These are phyloP conservation scores for Thecophora atra DNA, from an alignment of 2,888 invertebrate genomes.

Conservation along the genomic window DNA sequence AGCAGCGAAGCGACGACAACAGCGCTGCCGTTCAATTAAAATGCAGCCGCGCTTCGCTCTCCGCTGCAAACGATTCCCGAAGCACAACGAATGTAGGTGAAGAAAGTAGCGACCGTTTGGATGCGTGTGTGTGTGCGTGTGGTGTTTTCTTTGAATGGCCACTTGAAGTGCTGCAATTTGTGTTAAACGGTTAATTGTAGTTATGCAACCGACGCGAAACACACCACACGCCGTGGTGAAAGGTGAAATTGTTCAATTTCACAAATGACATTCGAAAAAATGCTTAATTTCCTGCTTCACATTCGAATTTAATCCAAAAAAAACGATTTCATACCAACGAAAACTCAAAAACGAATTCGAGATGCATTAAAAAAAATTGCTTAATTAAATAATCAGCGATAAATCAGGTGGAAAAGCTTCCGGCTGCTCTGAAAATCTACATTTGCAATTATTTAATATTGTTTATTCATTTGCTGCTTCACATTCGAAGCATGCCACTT, in stretches of 20 bases:
- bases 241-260: too few species aligned
- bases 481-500: slow-evolving; percentile 25
- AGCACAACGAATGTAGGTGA: slow-evolving; percentile 32
- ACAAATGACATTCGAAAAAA: too few species aligned
- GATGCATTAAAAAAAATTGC: too few species aligned
- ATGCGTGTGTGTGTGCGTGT: not conserved
- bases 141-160: not conserved
- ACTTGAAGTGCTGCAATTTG: not conserved
- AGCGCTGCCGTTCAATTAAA: slow-evolving; percentile 36
- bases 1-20: not conserved
- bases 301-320: too few species aligned
- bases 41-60: too few species aligned
- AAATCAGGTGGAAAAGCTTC: not conserved
- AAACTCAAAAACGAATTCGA: too few species aligned
- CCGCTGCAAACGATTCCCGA: not conserved
- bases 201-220: not conserved
- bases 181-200: not conserved
- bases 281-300: too few species aligned
- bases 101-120: slow-evolving; percentile 27
- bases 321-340: too few species aligned
- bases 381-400: too few species aligned
- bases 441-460: not conserved
- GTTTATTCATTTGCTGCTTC: not conserved
- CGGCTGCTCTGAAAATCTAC: not conserved
- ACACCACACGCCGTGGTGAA: not conserved